Percentiles rank a stretch among this genome's conserved stretches.
Conservation (phyloP, 1,140 invertebrate species). For the Drosophila micromelanica region DNA sequence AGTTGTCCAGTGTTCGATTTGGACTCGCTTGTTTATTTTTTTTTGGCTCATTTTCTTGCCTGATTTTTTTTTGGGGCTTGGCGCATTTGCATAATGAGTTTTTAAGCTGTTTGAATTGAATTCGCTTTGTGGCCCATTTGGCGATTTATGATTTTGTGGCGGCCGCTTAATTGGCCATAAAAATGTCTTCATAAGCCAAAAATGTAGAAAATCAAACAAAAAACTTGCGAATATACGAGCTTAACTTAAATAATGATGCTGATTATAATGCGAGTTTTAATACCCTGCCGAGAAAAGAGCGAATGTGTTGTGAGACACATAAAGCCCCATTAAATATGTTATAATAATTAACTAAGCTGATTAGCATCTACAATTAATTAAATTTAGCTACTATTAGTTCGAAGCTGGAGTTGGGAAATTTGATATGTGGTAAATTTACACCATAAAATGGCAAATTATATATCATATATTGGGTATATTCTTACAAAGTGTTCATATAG, state of each 20-base stretch:
- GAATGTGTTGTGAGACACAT: neutral
- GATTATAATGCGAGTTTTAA: constrained; percentile 19
- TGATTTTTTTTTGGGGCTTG: constrained; percentile 18
- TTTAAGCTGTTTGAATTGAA: constrained; percentile 76
- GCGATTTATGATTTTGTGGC: constrained; percentile 68
- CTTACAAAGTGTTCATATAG: too few species aligned
- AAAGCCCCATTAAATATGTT: too few species aligned
- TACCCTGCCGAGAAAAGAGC: neutral
- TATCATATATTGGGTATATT: too few species aligned
- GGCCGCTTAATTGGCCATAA: constrained; percentile 75
- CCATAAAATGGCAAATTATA: too few species aligned
- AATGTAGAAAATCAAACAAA: neutral
- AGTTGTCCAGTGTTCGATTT: constrained; percentile 14
- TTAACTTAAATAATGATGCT: constrained; percentile 31
- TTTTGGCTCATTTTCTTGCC: neutral
- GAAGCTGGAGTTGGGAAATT: too few species aligned
- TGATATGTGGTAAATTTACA: too few species aligned
- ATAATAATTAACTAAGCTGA: too few species aligned
- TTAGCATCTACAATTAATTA: too few species aligned
- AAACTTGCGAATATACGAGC: constrained; percentile 43
- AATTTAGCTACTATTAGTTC: too few species aligned
- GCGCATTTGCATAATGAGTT: constrained; percentile 79
- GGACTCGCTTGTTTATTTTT: neutral
- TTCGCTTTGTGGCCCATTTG: constrained; percentile 42
- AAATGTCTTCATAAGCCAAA: constrained; percentile 74